Conservation (phyloP, 2,113 vertebrate genomes). For the Neomonachus schauinslandi region DNA sequence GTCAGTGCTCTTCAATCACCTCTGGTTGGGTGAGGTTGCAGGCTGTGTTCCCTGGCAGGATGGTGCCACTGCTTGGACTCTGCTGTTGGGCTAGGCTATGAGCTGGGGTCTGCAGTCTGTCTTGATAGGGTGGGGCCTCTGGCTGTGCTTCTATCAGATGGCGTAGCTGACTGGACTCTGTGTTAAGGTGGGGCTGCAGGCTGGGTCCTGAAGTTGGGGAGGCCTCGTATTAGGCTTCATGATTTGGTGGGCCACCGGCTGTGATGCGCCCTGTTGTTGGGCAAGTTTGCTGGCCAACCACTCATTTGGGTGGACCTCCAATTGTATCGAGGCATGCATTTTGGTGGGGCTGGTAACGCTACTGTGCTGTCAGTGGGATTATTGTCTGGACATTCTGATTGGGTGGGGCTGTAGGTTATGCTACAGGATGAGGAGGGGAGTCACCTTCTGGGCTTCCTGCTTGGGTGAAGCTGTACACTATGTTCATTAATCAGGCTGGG, state of each 20-base stretch:
- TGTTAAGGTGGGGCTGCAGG: neutral
- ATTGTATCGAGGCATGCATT: neutral
- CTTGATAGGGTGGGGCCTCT: neutral
- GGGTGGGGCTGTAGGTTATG: neutral
- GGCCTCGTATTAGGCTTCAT: neutral
- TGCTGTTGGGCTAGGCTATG: neutral
- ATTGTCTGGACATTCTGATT: neutral
- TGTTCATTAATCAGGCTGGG: neutral
- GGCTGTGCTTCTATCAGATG: neutral
- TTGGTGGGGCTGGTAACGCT: neutral
- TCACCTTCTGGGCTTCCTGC: neutral
- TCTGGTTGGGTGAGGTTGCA: neutral
- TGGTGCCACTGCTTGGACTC: neutral
- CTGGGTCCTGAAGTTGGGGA: neutral
- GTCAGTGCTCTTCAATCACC: neutral
- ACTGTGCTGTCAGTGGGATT: neutral
- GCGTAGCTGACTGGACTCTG: neutral
- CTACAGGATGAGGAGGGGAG: neutral
- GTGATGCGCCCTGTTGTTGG: neutral
- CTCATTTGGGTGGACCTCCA: neutral
- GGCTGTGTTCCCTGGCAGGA: too few relatives aligned
- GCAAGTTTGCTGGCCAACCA: neutral
- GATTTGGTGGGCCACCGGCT: neutral
- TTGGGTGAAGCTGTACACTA: neutral
- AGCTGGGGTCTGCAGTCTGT: neutral